phyloP scores from a whole-genome alignment of 92 coral and sea anemone genomes.

The Parazoanthus atlanticus region DNA sequence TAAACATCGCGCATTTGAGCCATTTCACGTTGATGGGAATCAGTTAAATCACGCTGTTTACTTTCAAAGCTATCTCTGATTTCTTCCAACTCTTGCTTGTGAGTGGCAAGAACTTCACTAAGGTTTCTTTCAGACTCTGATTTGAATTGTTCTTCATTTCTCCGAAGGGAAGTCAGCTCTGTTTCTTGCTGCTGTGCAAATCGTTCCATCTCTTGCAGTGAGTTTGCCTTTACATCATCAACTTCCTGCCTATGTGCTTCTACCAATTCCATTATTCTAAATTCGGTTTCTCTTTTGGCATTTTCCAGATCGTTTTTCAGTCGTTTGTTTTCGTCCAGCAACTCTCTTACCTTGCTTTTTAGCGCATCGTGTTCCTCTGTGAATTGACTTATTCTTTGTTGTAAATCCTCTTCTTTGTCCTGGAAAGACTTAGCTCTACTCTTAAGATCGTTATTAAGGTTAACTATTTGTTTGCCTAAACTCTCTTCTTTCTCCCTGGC shows the following conservation, averaged over 20 bases:
- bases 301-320: constrained; percentile 70
- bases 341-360: constrained; percentile 77
- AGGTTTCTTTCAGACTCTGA: constrained; percentile 69
- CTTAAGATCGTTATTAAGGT: constrained; percentile 73
- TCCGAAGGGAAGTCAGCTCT: constrained; percentile 57
- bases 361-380: constrained; percentile 75
- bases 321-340: constrained; percentile 74
- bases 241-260: constrained; percentile 82
- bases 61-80: constrained; percentile 71
- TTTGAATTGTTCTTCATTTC: constrained; percentile 57
- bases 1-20: constrained; percentile 84
- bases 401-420: constrained; percentile 72
- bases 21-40: constrained; percentile 70
- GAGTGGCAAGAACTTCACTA: constrained; percentile 63
- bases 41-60: constrained; percentile 72
- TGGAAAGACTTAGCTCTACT: constrained; percentile 62
- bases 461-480: constrained; percentile 64
- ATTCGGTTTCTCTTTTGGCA: constrained; percentile 74
- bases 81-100: constrained; percentile 70
- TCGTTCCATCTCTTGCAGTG: constrained; percentile 71
- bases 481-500: constrained; percentile 90
- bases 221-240: constrained; percentile 73
- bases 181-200: constrained; percentile 76
- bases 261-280: constrained; percentile 81
- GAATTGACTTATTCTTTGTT: constrained; percentile 58